Base-by-base conservation (phyloP, 2,888 invertebrate genomes). In the Heteromurus nitidus region DNA sequence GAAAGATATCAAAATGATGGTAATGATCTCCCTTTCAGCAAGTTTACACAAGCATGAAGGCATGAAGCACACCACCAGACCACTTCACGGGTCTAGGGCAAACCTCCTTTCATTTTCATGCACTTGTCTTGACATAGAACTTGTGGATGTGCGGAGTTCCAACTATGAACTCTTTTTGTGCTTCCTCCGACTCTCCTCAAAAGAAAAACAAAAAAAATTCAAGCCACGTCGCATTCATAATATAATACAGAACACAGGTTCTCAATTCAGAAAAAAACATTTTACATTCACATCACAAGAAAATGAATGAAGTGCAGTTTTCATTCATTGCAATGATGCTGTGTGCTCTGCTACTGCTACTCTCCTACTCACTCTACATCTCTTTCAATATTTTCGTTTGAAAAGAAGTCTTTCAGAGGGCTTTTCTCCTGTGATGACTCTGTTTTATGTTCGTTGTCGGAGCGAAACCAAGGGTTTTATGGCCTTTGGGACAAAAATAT, bases 401-500 rank as follows among this genome's bases (percentile, higher is more conserved):
- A 72, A 72, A 58, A 22, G 30, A 28, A 60, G 24, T 58, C 58
- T 58, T 58, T 70, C 36, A 70, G 28, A n/a, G 67, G 47, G 22
- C n/a, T 58, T n/a, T 28, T 20, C 44, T 42, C n/a, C 24, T 31
- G n/a, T 53, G 55, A 31, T 55, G 42, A 60, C 18, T 44, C 60
- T 60, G 42, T 26, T 72, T 69, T 58, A 60, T 70, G n/a, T 58
- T 55, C 26, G 3, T 58, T 26, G 11, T 26, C 11, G 31, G 20
- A 53, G 55, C 20, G 3, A 9, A 55, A 55, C 55, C 55, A 7
- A 11, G 55, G 26, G 26, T 73, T 72, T 73, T 73, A 73, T 30
- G 64, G 62, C 30, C 50, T 73, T 50, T 47, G 73, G 62, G 73
- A 73, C 62, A 64, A 24, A 47, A 72, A 44, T 62, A 64, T 73